These are phyloP conservation scores for Ammodramus savannarum DNA, from an alignment of 2,113 vertebrate species.

Conservation along the genomic window DNA sequence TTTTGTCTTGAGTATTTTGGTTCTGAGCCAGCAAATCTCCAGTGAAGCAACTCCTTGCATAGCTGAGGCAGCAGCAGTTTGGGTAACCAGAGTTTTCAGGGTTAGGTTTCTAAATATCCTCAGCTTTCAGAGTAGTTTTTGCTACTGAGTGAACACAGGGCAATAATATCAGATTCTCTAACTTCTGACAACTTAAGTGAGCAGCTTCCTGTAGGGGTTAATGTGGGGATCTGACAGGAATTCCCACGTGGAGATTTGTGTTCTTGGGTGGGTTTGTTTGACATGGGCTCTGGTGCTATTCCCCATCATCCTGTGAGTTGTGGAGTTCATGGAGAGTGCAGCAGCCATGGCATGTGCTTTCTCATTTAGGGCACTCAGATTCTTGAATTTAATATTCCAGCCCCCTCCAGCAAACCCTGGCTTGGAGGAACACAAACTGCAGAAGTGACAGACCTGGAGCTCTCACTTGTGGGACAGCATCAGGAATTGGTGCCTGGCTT, in stretches of 20 bases:
- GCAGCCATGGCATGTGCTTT: background rate
- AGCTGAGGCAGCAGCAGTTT: background rate
- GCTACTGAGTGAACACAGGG: background rate
- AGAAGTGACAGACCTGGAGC: background rate
- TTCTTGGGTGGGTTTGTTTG: background rate
- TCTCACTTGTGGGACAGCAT: background rate
- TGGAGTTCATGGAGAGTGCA: no score
- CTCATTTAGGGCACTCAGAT: background rate
- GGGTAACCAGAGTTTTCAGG: background rate
- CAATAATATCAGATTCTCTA: background rate
- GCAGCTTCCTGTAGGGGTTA: background rate
- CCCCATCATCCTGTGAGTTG: background rate
- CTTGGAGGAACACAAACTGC: background rate
- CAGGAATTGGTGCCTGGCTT: background rate
- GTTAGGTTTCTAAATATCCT: background rate
- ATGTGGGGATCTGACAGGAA: rapidly evolving
- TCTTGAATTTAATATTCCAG: background rate
- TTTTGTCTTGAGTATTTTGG: conserved; percentile 43
- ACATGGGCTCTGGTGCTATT: background rate
- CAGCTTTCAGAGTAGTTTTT: background rate
- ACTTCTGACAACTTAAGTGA: background rate
- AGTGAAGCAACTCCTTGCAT: background rate
- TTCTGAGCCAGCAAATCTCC: conserved; percentile 5
- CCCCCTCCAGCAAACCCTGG: background rate
- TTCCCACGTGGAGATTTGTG: background rate